phyloP scores from a whole-genome alignment of 2,888 invertebrate species.

The Syrista parreyssii region DNA sequence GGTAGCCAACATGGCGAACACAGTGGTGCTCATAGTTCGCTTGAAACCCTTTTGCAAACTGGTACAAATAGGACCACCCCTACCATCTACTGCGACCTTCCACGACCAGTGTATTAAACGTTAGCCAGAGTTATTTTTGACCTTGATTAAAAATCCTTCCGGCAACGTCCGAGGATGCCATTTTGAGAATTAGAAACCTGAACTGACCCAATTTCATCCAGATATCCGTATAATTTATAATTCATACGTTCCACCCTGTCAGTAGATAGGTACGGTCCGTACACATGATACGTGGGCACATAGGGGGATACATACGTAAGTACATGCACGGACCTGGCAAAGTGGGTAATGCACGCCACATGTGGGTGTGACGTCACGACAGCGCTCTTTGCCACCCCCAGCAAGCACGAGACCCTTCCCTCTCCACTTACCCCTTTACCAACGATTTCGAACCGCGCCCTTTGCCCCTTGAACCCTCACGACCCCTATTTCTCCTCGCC shows the following conservation, averaged over 20 bases:
- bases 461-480: conserved; percentile 6
- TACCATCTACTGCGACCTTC: background rate
- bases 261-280: background rate
- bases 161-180: background rate
- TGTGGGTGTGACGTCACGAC: conserved; percentile 52
- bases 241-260: background rate
- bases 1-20: conserved; percentile 59
- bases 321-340: conserved; percentile 32
- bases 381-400: conserved; percentile 7
- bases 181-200: background rate
- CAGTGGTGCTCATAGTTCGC: conserved; percentile 56
- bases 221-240: background rate
- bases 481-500: conserved; percentile 8
- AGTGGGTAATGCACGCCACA: conserved; percentile 54
- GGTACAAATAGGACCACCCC: background rate
- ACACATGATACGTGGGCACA: background rate
- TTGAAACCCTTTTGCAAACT: background rate
- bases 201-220: background rate
- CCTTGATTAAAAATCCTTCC: background rate
- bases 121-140: background rate
- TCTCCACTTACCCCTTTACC: background rate
- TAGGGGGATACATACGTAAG: conserved; percentile 20
- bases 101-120: background rate
- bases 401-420: background rate
- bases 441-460: background rate